Evolutionary conservation across 1,140 invertebrate genomes (phyloP).

Genomic region (Saxidomus purpurata): DNA sequence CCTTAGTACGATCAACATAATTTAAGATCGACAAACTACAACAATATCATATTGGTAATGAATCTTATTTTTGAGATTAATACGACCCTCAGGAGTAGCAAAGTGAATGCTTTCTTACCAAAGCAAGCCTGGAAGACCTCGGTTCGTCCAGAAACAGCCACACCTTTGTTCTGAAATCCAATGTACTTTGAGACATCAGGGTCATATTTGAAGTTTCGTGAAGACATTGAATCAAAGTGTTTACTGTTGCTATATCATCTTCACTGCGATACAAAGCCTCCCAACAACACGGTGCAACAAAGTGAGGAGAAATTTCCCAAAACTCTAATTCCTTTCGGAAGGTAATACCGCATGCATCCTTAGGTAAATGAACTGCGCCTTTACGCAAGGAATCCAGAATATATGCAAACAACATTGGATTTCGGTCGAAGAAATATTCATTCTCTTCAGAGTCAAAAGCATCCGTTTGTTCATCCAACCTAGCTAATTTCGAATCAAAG

Average conservation of each 20-base stretch:
- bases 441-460: background rate
- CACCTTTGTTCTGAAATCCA: background rate
- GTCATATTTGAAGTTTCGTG: background rate
- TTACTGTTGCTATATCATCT: background rate
- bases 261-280: constrained; percentile 16
- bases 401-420: constrained; percentile 97
- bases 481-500: constrained; percentile 40
- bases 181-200: too few relatives aligned
- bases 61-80: too few relatives aligned
- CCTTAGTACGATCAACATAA: too few relatives aligned
- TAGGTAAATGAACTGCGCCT: constrained; percentile 97
- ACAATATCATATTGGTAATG: too few relatives aligned
- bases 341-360: constrained; percentile 95
- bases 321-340: constrained; percentile 63
- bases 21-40: too few relatives aligned
- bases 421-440: constrained; percentile 94
- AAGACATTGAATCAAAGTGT: background rate
- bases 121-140: too few relatives aligned
- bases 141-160: constrained; percentile 5
- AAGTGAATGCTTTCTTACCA: too few relatives aligned
- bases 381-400: constrained; percentile 98
- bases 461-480: background rate
- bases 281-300: constrained; percentile 52
- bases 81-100: too few relatives aligned
- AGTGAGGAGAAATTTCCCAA: constrained; percentile 16